phyloP scores from a whole-genome alignment of 2,797 vertebrate genomes.

The Macropus fuliginosus region DNA sequence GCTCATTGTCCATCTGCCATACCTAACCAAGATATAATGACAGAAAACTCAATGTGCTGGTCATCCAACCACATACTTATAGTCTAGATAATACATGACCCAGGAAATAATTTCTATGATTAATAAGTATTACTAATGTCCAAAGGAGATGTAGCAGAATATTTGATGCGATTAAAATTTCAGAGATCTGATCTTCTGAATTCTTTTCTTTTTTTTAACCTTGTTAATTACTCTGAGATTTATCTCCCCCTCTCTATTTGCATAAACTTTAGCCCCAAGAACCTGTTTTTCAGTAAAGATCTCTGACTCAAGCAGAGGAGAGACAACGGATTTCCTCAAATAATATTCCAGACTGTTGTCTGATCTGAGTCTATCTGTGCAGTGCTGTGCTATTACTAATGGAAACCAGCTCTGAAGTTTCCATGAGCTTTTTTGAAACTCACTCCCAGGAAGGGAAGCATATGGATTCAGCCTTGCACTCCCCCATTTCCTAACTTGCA shows the following conservation, averaged over 20 bases:
- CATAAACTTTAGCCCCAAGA: not conserved
- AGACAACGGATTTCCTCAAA: not conserved
- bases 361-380: not conserved
- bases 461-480: not conserved
- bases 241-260: not conserved
- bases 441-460: not conserved
- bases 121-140: not conserved
- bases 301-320: not conserved
- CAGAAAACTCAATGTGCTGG: not conserved
- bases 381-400: not conserved
- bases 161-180: not conserved
- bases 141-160: not conserved
- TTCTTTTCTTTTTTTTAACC: not conserved
- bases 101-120: not conserved
- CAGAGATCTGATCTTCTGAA: not conserved
- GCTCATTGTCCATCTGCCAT: not conserved
- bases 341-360: not conserved
- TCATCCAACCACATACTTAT: not conserved
- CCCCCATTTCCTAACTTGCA: not conserved
- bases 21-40: not conserved
- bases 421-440: not conserved
- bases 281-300: not conserved
- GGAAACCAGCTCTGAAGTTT: conserved; percentile 6
- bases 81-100: not conserved
- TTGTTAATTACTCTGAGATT: not conserved